phyloP scores from a whole-genome alignment of 2,888 invertebrate genomes.

The Diabrotica balteata region DNA sequence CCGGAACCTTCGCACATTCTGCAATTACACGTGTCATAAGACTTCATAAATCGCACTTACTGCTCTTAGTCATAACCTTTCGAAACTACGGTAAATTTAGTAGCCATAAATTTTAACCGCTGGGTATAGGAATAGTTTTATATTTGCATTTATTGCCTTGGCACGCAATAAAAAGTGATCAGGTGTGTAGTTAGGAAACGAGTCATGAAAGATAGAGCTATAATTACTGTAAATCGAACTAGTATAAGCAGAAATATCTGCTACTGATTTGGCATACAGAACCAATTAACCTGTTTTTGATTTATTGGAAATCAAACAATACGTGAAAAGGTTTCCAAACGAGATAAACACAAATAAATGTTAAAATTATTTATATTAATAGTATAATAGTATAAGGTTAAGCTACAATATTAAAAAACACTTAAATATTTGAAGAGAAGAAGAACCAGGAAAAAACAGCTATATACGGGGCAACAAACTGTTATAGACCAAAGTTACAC shows the following conservation, averaged over 20 bases:
- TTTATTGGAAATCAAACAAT: no score
- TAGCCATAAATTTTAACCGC: conserved; percentile 16
- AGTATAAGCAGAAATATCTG: conserved; percentile 30
- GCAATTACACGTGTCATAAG: conserved; percentile 43
- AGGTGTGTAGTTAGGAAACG: conserved; percentile 7
- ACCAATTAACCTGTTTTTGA: no score
- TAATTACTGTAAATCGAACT: conserved; percentile 35
- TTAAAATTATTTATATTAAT: no score
- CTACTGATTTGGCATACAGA: conserved; percentile 9
- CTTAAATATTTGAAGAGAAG: no score
- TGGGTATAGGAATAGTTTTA: conserved; percentile 4
- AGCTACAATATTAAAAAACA: no score
- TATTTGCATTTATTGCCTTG: conserved; percentile 10
- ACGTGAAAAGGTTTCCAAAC: no score
- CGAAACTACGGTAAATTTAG: conserved; percentile 22
- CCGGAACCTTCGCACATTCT: conserved; percentile 33
- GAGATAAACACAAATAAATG: no score
- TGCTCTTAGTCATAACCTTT: conserved; percentile 12
- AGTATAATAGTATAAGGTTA: no score
- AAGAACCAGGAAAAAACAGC: no score
- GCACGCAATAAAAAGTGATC: neutral
- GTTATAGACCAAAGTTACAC: no score
- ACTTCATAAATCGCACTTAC: conserved; percentile 32
- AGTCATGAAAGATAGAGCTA: conserved; percentile 32
- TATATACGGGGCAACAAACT: no score